Conservation (phyloP, 1,140 invertebrate genomes). For the Conus ventricosus region DNA sequence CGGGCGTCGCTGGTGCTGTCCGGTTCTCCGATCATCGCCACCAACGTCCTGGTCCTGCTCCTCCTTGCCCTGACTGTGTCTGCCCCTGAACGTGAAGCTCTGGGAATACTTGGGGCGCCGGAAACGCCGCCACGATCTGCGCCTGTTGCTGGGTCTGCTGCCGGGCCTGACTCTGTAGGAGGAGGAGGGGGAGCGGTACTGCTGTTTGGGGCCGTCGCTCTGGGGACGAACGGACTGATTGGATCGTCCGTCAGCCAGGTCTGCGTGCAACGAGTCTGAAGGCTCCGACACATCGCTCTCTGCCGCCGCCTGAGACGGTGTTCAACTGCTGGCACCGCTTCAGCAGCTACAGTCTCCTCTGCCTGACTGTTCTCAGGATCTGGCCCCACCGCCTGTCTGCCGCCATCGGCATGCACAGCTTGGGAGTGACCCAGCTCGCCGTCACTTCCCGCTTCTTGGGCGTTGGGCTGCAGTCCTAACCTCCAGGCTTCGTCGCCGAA, state of each 20-base stretch:
- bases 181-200: neutral
- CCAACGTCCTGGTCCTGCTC: neutral
- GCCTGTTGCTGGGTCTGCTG: neutral
- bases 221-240: neutral
- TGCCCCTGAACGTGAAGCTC: conserved; percentile 44
- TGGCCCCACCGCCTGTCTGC: neutral
- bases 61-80: conserved; percentile 2
- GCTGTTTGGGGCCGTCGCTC: neutral
- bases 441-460: neutral
- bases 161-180: neutral
- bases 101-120: conserved; percentile 44
- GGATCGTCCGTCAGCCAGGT: neutral
- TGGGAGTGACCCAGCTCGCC: neutral
- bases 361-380: neutral
- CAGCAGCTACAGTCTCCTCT: neutral
- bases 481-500: neutral
- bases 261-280: neutral
- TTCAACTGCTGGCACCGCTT: neutral
- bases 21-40: neutral
- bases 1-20: neutral
- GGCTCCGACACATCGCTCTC: neutral
- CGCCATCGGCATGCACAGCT: neutral
- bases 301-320: neutral
- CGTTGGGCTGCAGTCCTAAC: neutral
- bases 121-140: neutral